These are phyloP conservation scores for Carassius carassius DNA, from an alignment of 2,113 vertebrate species.

Conservation along the genomic window DNA sequence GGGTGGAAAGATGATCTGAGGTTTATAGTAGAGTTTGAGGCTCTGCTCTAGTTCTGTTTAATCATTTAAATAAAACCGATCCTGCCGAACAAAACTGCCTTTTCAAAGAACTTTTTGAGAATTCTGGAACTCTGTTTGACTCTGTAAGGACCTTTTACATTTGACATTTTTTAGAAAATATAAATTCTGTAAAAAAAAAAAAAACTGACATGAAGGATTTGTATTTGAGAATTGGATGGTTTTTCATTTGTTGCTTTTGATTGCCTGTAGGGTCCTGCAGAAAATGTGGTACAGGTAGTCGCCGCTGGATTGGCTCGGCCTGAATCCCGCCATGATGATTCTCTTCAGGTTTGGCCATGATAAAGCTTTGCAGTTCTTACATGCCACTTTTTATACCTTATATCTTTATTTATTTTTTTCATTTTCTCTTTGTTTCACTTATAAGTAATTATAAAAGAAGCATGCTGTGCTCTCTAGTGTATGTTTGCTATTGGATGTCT, in stretches of 20 bases:
- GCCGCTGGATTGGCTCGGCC: conserved; percentile 42
- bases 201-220: not conserved
- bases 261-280: conserved; percentile 55
- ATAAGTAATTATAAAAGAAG: not conserved
- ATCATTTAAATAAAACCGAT: conserved; percentile 5
- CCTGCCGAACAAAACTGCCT: not conserved
- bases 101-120: not conserved
- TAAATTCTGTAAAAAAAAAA: not conserved
- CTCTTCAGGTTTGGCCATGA: conserved; percentile 65
- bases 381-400: not conserved
- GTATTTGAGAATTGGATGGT: not conserved
- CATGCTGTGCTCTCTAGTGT: not conserved
- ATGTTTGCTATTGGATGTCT: not conserved
- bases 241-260: conserved; percentile 9
- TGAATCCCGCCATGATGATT: conserved; percentile 71
- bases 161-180: not conserved
- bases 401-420: not conserved
- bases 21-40: not conserved
- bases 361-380: not conserved
- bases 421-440: not conserved
- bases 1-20: not conserved
- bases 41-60: not conserved
- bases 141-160: not conserved
- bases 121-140: not conserved
- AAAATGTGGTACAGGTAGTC: conserved; percentile 58